Evolutionary conservation across 2,888 invertebrate genomes (phyloP).

Genomic region (Aleiodes leptofemur): DNA sequence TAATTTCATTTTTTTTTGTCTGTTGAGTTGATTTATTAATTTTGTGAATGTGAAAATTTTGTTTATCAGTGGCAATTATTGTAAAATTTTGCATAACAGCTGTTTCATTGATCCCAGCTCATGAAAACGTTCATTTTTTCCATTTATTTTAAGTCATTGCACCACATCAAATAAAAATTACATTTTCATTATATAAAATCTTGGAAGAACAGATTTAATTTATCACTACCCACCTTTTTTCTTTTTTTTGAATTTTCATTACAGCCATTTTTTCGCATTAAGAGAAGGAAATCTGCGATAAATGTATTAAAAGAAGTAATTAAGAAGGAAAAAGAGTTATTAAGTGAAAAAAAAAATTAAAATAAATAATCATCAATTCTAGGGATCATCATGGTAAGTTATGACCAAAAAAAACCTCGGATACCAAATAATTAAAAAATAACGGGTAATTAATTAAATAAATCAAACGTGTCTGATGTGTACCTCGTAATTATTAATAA

Average conservation of each 20-base stretch:
- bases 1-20: too few species aligned
- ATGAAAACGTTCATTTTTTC: conserved; percentile 75
- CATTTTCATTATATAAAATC: conserved; percentile 74
- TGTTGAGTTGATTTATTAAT: conserved; percentile 34
- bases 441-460: conserved; percentile 40
- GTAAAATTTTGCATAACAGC: conserved; percentile 58
- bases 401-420: conserved; percentile 29
- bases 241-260: not conserved
- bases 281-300: conserved; percentile 11
- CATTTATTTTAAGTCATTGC: conserved; percentile 76
- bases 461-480: conserved; percentile 35
- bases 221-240: conserved; percentile 20
- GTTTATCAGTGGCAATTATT: conserved; percentile 56
- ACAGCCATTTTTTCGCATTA: not conserved
- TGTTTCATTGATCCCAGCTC: conserved; percentile 74
- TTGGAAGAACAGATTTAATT: conserved; percentile 49
- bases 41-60: conserved; percentile 34
- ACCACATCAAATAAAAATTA: conserved; percentile 76
- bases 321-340: conserved; percentile 1
- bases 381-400: conserved; percentile 31
- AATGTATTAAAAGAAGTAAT: conserved; percentile 1
- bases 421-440: conserved; percentile 23
- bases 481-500: conserved; percentile 57
- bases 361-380: conserved; percentile 20
- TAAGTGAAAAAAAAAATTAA: not conserved